These are phyloP conservation scores for Bembecia ichneumoniformis DNA, from an alignment of 2,888 invertebrate species.

Conservation along the genomic window DNA sequence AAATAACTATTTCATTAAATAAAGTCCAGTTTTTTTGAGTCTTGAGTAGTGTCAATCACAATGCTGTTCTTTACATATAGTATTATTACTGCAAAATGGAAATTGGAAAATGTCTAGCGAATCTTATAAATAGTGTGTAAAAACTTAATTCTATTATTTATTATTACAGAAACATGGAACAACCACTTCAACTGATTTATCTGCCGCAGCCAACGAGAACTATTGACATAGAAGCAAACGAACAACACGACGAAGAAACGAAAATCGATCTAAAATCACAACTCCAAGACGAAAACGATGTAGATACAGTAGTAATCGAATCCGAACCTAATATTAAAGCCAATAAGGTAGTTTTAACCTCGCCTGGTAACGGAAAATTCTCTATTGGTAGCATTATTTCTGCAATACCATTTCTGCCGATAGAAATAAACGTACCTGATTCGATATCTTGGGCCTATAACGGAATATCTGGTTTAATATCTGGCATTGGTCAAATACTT, in stretches of 20 bases:
- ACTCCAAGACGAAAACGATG: conserved; percentile 19
- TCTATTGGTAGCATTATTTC: conserved; percentile 62
- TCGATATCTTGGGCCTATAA: conserved; percentile 56
- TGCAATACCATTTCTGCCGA: conserved; percentile 69
- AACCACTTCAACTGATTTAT: conserved; percentile 33
- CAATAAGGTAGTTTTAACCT: conserved; percentile 25
- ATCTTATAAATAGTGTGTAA: no score
- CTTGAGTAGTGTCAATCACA: no score
- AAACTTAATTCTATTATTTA: not conserved
- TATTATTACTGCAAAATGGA: no score
- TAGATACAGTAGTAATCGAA: conserved; percentile 41
- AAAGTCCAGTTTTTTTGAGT: no score
- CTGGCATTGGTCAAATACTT: conserved; percentile 40
- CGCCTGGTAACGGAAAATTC: conserved; percentile 29
- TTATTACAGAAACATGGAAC: conserved; percentile 4
- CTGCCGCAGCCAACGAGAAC: conserved; percentile 22
- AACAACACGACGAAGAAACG: conserved; percentile 10
- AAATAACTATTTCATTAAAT: no score
- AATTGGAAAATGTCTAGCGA: no score
- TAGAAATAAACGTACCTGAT: conserved; percentile 77
- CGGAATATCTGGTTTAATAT: conserved; percentile 39
- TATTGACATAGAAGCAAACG: not conserved
- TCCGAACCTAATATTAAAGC: conserved; percentile 18
- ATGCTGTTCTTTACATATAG: no score
- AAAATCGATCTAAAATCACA: conserved; percentile 4